These are phyloP conservation scores for Crioceris asparagi DNA, from an alignment of 2,888 invertebrate genomes.

Conservation along the genomic window DNA sequence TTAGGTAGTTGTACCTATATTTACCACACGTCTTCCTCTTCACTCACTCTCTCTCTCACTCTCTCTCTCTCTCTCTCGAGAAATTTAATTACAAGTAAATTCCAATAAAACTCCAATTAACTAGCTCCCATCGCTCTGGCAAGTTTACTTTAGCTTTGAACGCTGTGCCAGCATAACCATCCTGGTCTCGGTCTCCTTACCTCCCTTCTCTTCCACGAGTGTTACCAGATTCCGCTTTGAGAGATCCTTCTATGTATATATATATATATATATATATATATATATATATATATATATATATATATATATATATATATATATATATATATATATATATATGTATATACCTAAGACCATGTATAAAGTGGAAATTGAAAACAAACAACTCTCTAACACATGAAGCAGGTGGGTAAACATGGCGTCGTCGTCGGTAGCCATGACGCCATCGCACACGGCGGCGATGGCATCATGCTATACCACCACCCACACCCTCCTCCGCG, in stretches of 20 bases:
- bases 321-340: constrained; percentile 7
- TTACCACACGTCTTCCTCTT: background rate
- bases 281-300: background rate
- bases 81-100: constrained; percentile 6
- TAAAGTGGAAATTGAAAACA: constrained; percentile 36
- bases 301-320: background rate
- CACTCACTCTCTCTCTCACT: background rate
- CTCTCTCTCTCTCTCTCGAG: background rate
- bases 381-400: constrained; percentile 33
- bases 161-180: background rate
- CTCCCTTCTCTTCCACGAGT: constrained; percentile 1
- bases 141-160: constrained; percentile 6
- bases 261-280: too few relatives aligned
- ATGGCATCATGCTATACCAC: too few relatives aligned
- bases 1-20: too few relatives aligned
- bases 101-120: constrained; percentile 7
- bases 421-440: constrained; percentile 33
- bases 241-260: too few relatives aligned
- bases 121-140: constrained; percentile 1
- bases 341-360: constrained; percentile 30
- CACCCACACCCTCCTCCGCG: too few relatives aligned
- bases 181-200: constrained; percentile 4
- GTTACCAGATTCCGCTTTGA: too few relatives aligned
- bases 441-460: too few relatives aligned
- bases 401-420: constrained; percentile 41